Percentiles rank a stretch among this genome's conserved stretches.
phyloP scores from a whole-genome alignment of 2,113 vertebrate species.

The Toxotes chatareus region DNA sequence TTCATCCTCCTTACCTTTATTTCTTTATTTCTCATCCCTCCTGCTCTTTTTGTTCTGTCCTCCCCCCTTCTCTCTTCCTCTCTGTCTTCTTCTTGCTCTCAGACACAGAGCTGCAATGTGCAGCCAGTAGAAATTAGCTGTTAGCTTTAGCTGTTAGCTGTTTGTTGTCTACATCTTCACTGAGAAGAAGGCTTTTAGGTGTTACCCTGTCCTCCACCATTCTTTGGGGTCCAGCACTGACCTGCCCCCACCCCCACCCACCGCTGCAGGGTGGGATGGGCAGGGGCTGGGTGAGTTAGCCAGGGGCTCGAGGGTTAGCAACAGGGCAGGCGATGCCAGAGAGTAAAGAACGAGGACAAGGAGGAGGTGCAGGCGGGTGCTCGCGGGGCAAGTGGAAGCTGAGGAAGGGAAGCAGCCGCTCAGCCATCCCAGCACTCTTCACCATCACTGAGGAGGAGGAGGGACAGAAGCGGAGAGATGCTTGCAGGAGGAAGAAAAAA shows the following conservation, averaged over 20 bases:
- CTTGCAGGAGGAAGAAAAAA: slow-evolving; percentile 79
- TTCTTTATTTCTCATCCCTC: slow-evolving; percentile 1
- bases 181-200: slow-evolving; percentile 42
- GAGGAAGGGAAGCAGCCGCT: slow-evolving; percentile 88
- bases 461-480: slow-evolving; percentile 85
- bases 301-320: slow-evolving; percentile 72
- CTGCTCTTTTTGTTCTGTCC: neutral
- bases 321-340: slow-evolving; percentile 70
- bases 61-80: slow-evolving; percentile 5
- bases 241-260: slow-evolving; percentile 14
- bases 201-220: slow-evolving; percentile 40
- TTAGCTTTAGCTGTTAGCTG: slow-evolving; percentile 79
- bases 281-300: slow-evolving; percentile 66
- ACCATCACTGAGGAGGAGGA: slow-evolving; percentile 98
- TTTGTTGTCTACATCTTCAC: slow-evolving; percentile 22
- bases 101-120: slow-evolving; percentile 73
- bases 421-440: slow-evolving; percentile 88
- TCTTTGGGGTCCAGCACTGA: slow-evolving; percentile 17
- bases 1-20: slow-evolving; percentile 7
- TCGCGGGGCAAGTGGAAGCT: slow-evolving; percentile 83
- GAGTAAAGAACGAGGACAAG: slow-evolving; percentile 53
- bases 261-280: slow-evolving; percentile 67
- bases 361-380: slow-evolving; percentile 64
- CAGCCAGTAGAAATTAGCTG: slow-evolving; percentile 61
- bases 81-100: slow-evolving; percentile 24